Evolutionary conservation across 1,140 invertebrate genomes (phyloP).

Genomic region (Euura lappo): DNA sequence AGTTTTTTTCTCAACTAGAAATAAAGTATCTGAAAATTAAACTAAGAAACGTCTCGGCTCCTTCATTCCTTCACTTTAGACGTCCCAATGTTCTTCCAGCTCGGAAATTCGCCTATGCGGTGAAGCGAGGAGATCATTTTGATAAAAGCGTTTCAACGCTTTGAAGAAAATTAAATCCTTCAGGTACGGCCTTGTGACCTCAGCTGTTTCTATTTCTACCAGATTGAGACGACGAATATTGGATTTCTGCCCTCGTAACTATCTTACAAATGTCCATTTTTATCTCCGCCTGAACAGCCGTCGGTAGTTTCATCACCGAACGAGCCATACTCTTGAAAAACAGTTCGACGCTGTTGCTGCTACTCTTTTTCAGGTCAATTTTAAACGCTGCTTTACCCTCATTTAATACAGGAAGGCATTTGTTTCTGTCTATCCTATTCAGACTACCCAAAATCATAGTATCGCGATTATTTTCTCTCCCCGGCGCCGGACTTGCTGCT

Average conservation of each 20-base stretch:
- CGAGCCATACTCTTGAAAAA: conserved; percentile 44
- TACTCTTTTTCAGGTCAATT: conserved; percentile 25
- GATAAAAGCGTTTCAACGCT: too few relatives aligned
- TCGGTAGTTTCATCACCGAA: conserved; percentile 32
- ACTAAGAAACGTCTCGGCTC: not conserved
- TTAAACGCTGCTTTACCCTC: not conserved
- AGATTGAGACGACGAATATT: conserved; percentile 16
- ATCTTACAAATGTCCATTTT: conserved; percentile 43
- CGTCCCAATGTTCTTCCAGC: too few relatives aligned
- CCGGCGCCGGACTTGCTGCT: not conserved
- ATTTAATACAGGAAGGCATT: not conserved
- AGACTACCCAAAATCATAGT: conserved; percentile 3
- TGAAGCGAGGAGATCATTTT: too few relatives aligned
- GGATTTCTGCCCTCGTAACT: conserved; percentile 37
- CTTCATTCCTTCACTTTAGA: not conserved
- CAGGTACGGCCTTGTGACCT: too few relatives aligned
- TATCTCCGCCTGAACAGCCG: conserved; percentile 34
- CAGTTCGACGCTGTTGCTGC: conserved; percentile 29
- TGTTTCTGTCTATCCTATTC: conserved; percentile 10
- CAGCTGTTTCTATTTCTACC: too few relatives aligned
- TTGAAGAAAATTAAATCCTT: too few relatives aligned
- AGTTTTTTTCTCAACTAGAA: conserved; percentile 5
- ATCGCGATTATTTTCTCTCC: conserved; percentile 16
- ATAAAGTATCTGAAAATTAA: conserved; percentile 10
- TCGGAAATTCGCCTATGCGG: too few relatives aligned